Base-by-base conservation (phyloP, 2,113 vertebrate species). In the Tauraco erythrolophus region DNA sequence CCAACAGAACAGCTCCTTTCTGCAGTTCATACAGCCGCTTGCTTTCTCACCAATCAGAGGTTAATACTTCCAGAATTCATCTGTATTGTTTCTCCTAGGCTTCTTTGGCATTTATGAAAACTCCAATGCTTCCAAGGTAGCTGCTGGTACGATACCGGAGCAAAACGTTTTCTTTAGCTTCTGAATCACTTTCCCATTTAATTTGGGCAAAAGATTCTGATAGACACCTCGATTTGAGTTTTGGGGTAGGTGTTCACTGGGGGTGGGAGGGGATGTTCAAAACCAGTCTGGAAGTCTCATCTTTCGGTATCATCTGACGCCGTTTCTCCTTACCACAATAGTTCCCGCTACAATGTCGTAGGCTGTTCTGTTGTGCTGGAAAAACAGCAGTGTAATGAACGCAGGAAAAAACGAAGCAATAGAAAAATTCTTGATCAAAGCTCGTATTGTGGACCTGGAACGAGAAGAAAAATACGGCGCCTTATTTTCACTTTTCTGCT, bases 391-490 rank as follows among this genome's bases (percentile, higher is more conserved):
- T 1, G 99, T 99, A 97, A 99, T 99, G 97, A 99, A 99, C 9
- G 99, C 98, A 57, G 99, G 99, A 84, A 99, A 99, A 97, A 99
- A 99, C 60, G 99, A 99, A 56, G 99, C 99, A 85, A 99, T 99
- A 96, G 99, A 99, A 98, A 99, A 99, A 98, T 99, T 99, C 98
- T 99, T 99, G 98, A 99, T 99, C 97, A 99, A 95, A 65, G 99
- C 99, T 97, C 99, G 98, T 89, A 99, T 98, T 23, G 99, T 98
- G 27, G 99, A 99, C 97, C 99, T 99, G 95, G 61, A 97, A 98
- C 45, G 78, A 97, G 65, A 98, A 96, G 1, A 94, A 77, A 96
- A 89, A 78, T 61, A 82, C 41, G 78, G 58, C 46, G 43, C 60
- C 50, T 86, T 33, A 50, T 43, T 86, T 74, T 41, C 28, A 58